Percentiles rank a stretch among this genome's conserved stretches.
Conservation (phyloP, 2,888 invertebrate species). For the Ennomos erosarius region DNA sequence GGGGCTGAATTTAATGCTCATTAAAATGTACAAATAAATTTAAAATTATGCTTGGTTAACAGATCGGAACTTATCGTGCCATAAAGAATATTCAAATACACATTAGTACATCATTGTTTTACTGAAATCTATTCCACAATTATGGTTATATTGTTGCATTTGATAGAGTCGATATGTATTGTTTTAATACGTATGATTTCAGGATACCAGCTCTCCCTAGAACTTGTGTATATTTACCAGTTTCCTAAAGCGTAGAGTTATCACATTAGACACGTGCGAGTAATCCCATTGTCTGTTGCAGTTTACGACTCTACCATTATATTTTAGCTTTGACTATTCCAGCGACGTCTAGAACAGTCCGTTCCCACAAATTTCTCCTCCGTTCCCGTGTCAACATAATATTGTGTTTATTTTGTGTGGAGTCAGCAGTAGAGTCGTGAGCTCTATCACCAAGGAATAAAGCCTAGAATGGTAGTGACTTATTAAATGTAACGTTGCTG, state of each 20-base stretch:
- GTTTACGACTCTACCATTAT: conserved; percentile 27
- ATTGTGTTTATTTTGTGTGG: conserved; percentile 29
- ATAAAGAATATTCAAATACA: too few species aligned
- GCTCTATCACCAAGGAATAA: conserved; percentile 12
- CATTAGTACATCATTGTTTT: too few species aligned
- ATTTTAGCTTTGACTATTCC: conserved; percentile 32
- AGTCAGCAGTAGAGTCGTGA: conserved; percentile 6
- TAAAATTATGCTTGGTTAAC: background rate
- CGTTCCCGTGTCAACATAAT: conserved; percentile 34
- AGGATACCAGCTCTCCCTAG: background rate
- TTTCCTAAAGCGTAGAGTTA: conserved; percentile 26
- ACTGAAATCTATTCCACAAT: too few species aligned
- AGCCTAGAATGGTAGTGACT: conserved; percentile 7
- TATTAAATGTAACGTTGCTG: conserved; percentile 13
- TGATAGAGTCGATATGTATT: too few species aligned
- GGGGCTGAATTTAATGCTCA: conserved; percentile 7
- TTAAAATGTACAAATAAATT: conserved; percentile 5
- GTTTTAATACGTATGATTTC: too few species aligned
- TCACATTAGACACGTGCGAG: conserved; percentile 24
- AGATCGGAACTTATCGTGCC: background rate
- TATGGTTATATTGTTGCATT: too few species aligned
- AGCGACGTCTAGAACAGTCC: conserved; percentile 28
- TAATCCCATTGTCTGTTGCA: conserved; percentile 33
- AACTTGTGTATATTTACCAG: conserved; percentile 12
- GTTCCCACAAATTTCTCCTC: conserved; percentile 33